phyloP scores from a whole-genome alignment of 1,140 invertebrate genomes.

The Nasonia giraulti region DNA sequence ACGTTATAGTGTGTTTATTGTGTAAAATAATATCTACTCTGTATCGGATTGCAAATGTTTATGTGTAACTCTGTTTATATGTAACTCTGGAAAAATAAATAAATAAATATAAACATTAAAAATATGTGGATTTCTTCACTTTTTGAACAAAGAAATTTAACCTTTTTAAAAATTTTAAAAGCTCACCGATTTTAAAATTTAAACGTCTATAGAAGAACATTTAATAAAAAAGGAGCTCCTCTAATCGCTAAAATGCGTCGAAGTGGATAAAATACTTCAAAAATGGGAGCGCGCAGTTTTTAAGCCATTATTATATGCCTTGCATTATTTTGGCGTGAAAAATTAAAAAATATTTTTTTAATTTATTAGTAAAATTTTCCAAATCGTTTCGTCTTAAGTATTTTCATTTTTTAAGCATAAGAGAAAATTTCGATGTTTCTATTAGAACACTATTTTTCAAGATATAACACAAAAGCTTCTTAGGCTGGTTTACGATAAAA shows the following conservation, averaged over 20 bases:
- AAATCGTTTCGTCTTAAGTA: not conserved
- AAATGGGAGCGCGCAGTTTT: not conserved
- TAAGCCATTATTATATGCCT: not conserved
- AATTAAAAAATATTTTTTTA: conserved; percentile 37
- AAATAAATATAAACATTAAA: conserved; percentile 16
- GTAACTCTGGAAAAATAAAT: too few species aligned
- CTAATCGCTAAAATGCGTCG: not conserved
- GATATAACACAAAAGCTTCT: not conserved
- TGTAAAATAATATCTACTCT: too few species aligned
- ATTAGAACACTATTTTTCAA: not conserved
- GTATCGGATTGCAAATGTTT: too few species aligned
- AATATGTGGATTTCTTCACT: not conserved
- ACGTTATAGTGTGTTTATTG: too few species aligned
- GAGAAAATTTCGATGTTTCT: not conserved
- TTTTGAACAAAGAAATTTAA: not conserved
- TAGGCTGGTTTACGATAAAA: not conserved
- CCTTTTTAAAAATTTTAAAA: conserved; percentile 17
- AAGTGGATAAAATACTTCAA: not conserved
- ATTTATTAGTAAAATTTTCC: conserved; percentile 27
- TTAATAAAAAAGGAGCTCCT: too few species aligned
- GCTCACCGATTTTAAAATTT: not conserved
- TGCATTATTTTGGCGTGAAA: conserved; percentile 13
- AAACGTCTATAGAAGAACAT: not conserved
- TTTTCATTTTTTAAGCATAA: not conserved
- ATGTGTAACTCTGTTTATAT: too few species aligned